Evolutionary conservation across 1,140 invertebrate species (phyloP).

Genomic region (Berghia stephanieae): DNA sequence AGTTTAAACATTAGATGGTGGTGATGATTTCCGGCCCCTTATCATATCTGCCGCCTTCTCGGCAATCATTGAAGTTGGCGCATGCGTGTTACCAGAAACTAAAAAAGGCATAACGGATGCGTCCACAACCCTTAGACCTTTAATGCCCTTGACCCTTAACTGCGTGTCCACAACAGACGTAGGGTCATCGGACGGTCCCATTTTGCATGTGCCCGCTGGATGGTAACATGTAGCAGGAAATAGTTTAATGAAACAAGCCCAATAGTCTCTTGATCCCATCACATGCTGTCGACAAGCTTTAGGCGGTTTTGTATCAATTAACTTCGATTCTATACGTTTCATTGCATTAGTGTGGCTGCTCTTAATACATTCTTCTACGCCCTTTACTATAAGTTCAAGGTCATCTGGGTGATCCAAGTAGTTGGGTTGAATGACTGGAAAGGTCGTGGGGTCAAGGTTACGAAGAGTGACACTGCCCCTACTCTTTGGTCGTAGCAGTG

Average conservation of each 20-base stretch:
- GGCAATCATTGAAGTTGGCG: constrained; percentile 70
- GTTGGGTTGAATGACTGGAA: constrained; percentile 85
- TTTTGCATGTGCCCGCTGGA: constrained; percentile 87
- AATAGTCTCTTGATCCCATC: constrained; percentile 54
- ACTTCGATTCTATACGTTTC: not conserved
- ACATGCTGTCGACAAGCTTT: constrained; percentile 35
- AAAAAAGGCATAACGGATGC: constrained; percentile 71
- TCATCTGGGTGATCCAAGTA: constrained; percentile 58
- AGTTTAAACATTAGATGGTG: not conserved
- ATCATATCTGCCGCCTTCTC: constrained; percentile 71
- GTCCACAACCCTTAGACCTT: constrained; percentile 69
- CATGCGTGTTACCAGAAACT: constrained; percentile 71
- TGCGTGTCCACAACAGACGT: constrained; percentile 65
- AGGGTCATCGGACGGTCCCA: constrained; percentile 76
- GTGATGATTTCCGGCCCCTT: not conserved
- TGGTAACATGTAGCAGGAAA: constrained; percentile 78
- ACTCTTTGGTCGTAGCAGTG: constrained; percentile 50
- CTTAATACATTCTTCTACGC: constrained; percentile 34
- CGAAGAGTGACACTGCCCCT: constrained; percentile 59
- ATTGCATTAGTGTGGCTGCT: not conserved
- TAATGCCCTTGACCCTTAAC: constrained; percentile 62
- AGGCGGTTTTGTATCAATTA: not conserved
- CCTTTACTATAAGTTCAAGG: constrained; percentile 46
- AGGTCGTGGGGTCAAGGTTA: constrained; percentile 77
- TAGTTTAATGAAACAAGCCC: constrained; percentile 51